Evolutionary conservation across 2,113 vertebrate species (phyloP).

Genomic region (Crotalus viridis): DNA sequence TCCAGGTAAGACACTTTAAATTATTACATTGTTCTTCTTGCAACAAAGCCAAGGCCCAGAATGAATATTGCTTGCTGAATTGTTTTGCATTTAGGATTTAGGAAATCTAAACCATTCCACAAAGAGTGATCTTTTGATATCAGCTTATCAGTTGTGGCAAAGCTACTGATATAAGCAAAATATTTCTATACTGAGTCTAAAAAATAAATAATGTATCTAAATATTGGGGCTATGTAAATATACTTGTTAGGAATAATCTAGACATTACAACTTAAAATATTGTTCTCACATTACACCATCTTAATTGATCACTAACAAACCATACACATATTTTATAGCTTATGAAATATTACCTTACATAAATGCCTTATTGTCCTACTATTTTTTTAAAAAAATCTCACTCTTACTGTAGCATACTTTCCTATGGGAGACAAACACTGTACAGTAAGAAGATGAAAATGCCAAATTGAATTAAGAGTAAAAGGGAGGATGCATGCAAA

Average conservation of each 20-base stretch:
- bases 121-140: background rate
- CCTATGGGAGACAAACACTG: background rate
- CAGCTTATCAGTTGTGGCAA: background rate
- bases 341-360: background rate
- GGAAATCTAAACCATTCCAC: background rate
- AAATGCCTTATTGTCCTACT: background rate
- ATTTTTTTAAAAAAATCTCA: background rate
- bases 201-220: background rate
- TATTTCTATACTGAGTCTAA: background rate
- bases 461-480: background rate
- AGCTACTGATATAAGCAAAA: background rate
- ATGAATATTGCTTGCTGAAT: background rate
- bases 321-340: background rate
- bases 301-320: background rate
- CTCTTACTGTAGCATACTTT: background rate
- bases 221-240: background rate
- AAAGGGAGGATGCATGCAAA: background rate
- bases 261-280: background rate
- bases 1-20: conserved; percentile 22
- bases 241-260: background rate
- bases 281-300: background rate
- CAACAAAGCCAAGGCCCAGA: background rate
- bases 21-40: background rate
- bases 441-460: background rate
- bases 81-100: background rate